These are phyloP conservation scores for Gandaritis pyraliata DNA, from an alignment of 2,888 invertebrate species.

Conservation along the genomic window DNA sequence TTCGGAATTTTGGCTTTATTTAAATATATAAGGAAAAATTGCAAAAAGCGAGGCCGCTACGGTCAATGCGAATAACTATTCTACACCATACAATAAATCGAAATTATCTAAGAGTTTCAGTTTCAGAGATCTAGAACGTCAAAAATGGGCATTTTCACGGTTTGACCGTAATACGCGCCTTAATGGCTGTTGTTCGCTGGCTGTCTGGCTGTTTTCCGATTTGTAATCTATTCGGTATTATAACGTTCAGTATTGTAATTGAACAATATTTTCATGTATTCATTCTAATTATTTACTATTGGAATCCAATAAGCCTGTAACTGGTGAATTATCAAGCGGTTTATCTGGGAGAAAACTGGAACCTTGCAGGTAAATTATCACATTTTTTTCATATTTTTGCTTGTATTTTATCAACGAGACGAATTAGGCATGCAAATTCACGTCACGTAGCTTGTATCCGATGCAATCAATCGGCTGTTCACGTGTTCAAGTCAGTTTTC, in stretches of 20 bases:
- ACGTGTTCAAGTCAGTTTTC: slow-evolving; percentile 30
- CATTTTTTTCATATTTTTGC: slow-evolving; percentile 53
- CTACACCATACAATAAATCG: too few species aligned
- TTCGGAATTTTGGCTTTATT: too few species aligned
- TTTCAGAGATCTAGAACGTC: too few species aligned
- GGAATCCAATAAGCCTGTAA: background rate
- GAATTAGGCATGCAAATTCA: slow-evolving; percentile 49
- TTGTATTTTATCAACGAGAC: slow-evolving; percentile 50
- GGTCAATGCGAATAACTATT: too few species aligned
- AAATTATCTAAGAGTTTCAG: too few species aligned
- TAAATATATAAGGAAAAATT: too few species aligned
- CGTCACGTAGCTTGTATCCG: slow-evolving; percentile 19
- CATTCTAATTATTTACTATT: background rate
- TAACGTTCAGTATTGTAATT: slow-evolving; percentile 49
- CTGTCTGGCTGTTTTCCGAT: slow-evolving; percentile 57
- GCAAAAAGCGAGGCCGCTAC: too few species aligned
- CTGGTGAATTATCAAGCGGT: background rate
- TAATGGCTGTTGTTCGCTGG: slow-evolving; percentile 43
- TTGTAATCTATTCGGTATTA: slow-evolving; percentile 56
- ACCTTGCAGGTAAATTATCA: slow-evolving; percentile 57
- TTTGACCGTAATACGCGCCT: too few species aligned
- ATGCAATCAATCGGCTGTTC: slow-evolving; percentile 28
- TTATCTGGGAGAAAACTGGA: slow-evolving; percentile 40
- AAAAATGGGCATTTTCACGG: too few species aligned
- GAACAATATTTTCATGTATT: too few species aligned